Percentiles rank a stretch among this genome's conserved stretches.
Evolutionary conservation across 1,140 invertebrate species (phyloP).

Genomic region (Drosophila subobscura): DNA sequence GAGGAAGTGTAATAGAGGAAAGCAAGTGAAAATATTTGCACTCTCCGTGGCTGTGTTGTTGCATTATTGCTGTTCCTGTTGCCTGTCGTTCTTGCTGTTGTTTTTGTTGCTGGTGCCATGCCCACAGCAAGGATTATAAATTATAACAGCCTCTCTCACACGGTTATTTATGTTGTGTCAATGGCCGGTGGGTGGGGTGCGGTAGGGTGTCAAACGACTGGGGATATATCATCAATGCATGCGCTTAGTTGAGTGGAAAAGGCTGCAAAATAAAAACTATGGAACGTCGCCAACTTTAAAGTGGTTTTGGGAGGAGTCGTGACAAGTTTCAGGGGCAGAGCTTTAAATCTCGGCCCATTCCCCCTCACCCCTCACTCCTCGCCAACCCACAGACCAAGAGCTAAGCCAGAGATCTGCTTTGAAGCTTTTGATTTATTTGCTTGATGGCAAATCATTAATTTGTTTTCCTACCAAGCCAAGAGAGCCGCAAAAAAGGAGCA

Average conservation of each 20-base stretch:
- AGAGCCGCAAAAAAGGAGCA: conserved; percentile 16
- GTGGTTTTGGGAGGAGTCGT: conserved; percentile 3
- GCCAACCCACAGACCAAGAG: too few relatives aligned
- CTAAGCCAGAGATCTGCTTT: conserved; percentile 48
- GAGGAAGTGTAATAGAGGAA: conserved; percentile 25
- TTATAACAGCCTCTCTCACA: conserved; percentile 74
- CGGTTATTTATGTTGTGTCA: conserved; percentile 79
- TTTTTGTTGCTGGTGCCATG: conserved; percentile 23
- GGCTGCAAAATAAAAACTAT: conserved; percentile 51
- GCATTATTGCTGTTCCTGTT: conserved; percentile 35
- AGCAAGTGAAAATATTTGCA: conserved; percentile 52
- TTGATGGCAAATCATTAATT: conserved; percentile 76
- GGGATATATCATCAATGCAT: conserved; percentile 73
- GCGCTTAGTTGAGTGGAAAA: conserved; percentile 78
- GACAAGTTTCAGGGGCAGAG: not conserved
- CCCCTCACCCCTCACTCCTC: not conserved
- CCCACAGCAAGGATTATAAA: conserved; percentile 77
- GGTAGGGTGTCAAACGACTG: conserved; percentile 41
- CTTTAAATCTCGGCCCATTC: conserved; percentile 4
- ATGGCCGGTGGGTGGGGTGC: conserved; percentile 23
- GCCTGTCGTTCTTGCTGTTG: conserved; percentile 22
- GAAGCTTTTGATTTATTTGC: conserved; percentile 77
- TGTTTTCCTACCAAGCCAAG: conserved; percentile 35
- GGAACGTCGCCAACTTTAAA: conserved; percentile 31
- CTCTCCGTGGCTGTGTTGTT: conserved; percentile 32